Evolutionary conservation across 2,113 vertebrate species (phyloP).

Genomic region (Psephotus haematonotus): DNA sequence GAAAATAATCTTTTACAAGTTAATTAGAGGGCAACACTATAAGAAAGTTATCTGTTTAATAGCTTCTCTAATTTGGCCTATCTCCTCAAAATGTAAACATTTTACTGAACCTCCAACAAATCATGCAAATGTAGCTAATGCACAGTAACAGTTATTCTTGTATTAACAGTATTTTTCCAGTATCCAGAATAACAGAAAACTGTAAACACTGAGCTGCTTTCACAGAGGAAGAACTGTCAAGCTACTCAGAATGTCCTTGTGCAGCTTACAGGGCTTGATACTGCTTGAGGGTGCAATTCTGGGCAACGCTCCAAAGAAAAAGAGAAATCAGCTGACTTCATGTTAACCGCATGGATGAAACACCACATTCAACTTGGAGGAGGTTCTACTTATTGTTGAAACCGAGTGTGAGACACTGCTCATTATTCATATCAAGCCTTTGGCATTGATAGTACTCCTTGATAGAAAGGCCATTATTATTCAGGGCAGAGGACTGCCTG

Average conservation of each 20-base stretch:
- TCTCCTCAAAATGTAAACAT: not conserved
- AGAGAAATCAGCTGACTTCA: slow-evolving; percentile 42
- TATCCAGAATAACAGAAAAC: not conserved
- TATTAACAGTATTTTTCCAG: not conserved
- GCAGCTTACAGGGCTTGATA: not conserved
- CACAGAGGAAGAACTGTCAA: not conserved
- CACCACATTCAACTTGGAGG: rapidly evolving
- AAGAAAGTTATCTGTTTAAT: not conserved
- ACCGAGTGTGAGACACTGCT: not conserved
- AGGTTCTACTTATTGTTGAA: not conserved
- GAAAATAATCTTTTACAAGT: not conserved
- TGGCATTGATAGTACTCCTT: not conserved
- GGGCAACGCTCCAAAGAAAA: not conserved
- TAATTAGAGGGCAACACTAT: not conserved
- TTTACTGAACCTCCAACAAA: not conserved
- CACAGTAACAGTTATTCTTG: not conserved
- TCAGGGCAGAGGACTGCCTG: not conserved
- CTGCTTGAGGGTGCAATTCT: not conserved
- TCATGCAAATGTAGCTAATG: not conserved
- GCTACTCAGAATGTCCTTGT: not conserved
- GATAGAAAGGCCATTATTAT: not conserved
- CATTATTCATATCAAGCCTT: not conserved
- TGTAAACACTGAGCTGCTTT: not conserved
- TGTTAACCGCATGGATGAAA: rapidly evolving
- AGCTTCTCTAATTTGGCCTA: not conserved